These are phyloP conservation scores for Gasterosteus nipponicus DNA, from an alignment of 2,113 vertebrate species.

Conservation along the genomic window DNA sequence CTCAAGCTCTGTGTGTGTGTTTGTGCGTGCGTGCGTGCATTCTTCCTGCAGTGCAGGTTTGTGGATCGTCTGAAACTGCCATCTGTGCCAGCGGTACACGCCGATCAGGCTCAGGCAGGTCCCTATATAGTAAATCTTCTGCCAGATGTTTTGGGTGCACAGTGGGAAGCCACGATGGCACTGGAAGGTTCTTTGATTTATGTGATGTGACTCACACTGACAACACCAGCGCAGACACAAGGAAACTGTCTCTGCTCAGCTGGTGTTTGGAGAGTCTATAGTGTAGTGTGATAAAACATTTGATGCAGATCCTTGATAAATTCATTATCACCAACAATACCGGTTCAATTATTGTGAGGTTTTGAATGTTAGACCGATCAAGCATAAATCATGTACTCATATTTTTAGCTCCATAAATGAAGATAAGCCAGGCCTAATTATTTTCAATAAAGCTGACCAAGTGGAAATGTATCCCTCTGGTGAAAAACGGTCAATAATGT, in stretches of 20 bases:
- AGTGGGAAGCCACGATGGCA: constrained; percentile 39
- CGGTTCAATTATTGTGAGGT: not conserved
- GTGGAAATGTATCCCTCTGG: not conserved
- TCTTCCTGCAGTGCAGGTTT: constrained; percentile 19
- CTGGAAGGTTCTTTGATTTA: constrained; percentile 67
- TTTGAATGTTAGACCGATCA: not conserved
- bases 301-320: constrained; percentile 3
- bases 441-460: not conserved
- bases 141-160: constrained; percentile 57
- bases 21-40: constrained; percentile 8
- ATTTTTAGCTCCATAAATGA: not conserved
- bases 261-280: no score
- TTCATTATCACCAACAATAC: constrained; percentile 2
- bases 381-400: not conserved
- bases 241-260: constrained; percentile 31
- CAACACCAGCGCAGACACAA: constrained; percentile 58
- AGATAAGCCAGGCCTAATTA: not conserved
- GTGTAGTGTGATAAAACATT: constrained; percentile 23
- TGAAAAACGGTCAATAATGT: no score
- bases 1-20: constrained; percentile 22
- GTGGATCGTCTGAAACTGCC: constrained; percentile 23
- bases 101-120: constrained; percentile 11
- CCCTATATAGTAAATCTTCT: constrained; percentile 2
- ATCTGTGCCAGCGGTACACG: constrained; percentile 3
- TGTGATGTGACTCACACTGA: constrained; percentile 59